These are phyloP conservation scores for Trissolcus basalis DNA, from an alignment of 1,140 invertebrate genomes.

Conservation along the genomic window DNA sequence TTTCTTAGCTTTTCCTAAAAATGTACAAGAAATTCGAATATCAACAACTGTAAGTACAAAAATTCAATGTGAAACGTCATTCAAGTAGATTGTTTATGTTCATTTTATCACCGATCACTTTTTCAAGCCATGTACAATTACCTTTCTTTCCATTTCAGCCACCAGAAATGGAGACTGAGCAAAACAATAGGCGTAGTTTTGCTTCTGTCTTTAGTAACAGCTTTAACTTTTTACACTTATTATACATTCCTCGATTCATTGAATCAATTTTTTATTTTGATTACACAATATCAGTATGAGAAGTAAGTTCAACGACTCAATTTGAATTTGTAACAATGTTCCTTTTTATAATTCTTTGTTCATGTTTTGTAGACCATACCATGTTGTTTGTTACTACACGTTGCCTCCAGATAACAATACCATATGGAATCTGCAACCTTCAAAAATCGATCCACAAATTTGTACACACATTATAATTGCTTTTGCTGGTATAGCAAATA, in stretches of 20 bases:
- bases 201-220: not conserved
- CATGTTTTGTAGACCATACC: conserved; percentile 30
- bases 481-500: conserved; percentile 82
- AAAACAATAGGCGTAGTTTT: conserved; percentile 1
- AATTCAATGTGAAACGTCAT: no score
- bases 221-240: conserved; percentile 6
- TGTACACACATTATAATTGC: conserved; percentile 90
- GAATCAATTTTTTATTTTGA: not conserved
- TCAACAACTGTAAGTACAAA: no score
- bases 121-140: no score
- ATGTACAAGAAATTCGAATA: no score
- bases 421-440: conserved; percentile 74
- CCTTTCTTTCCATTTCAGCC: conserved; percentile 1
- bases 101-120: no score
- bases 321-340: no score
- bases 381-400: conserved; percentile 81
- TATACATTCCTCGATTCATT: not conserved
- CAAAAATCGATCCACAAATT: conserved; percentile 80
- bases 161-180: not conserved
- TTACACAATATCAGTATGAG: not conserved
- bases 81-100: no score
- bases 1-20: no score
- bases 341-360: no score
- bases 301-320: conserved; percentile 4
- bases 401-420: conserved; percentile 69